These are phyloP conservation scores for Champsocephalus esox DNA, from an alignment of 2,797 vertebrate genomes.

Conservation along the genomic window DNA sequence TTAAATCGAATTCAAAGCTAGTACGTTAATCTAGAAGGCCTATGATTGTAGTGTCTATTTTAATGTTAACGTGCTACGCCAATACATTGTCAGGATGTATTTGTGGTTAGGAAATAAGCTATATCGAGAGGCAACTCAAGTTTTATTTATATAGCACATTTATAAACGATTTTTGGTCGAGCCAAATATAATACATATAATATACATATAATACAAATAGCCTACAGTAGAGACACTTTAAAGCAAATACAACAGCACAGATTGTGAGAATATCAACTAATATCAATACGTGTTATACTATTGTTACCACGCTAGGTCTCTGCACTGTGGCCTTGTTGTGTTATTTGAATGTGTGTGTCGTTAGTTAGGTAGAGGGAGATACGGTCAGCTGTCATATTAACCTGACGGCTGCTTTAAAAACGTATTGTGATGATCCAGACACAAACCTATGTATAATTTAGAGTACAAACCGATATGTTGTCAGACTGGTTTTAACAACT, in stretches of 20 bases:
- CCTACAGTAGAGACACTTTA: too few species aligned
- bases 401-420: neutral
- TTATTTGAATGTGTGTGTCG: neutral
- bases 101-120: accelerated
- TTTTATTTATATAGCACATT: too few species aligned
- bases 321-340: too few species aligned
- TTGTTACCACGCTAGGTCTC: neutral
- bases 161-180: too few species aligned
- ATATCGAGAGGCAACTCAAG: too few species aligned
- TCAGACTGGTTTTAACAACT: neutral
- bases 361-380: neutral
- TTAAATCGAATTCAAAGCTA: neutral
- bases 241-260: too few species aligned
- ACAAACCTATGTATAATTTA: neutral
- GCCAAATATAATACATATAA: too few species aligned
- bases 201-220: too few species aligned
- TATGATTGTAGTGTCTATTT: neutral
- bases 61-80: neutral
- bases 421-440: neutral
- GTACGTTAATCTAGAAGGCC: conserved; percentile 33
- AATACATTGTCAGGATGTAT: accelerated
- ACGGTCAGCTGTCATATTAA: neutral
- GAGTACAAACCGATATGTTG: neutral
- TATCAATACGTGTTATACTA: neutral
- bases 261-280: too few species aligned